A percentile compares a stretch with the other conserved stretches of the same genome.
Evolutionary conservation across 2,113 vertebrate species (phyloP).

Genomic region (Halcyon senegalensis): DNA sequence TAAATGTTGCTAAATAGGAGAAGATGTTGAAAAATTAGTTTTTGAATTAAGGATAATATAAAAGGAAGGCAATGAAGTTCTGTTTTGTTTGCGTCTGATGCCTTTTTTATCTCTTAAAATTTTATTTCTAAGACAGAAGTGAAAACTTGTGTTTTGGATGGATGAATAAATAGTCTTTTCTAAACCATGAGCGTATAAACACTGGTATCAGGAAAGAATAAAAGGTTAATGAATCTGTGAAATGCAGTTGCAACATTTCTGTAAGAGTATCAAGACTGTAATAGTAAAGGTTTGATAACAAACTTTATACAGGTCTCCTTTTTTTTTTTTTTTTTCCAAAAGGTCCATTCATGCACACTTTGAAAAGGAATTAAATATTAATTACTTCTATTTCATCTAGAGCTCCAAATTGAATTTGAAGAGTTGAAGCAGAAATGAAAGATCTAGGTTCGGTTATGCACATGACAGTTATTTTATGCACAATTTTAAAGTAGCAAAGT

Average conservation of each 20-base stretch:
- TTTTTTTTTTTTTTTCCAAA: background rate
- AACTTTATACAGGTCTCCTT: background rate
- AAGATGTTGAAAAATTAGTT: background rate
- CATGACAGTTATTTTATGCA: background rate
- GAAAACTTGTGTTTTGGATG: slow-evolving; percentile 14
- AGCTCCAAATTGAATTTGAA: background rate
- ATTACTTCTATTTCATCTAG: background rate
- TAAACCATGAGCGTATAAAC: background rate
- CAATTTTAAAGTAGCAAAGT: background rate
- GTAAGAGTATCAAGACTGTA: background rate
- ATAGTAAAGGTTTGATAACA: background rate
- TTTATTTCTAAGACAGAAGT: slow-evolving; percentile 30
- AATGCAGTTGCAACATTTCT: background rate
- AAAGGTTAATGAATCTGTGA: background rate
- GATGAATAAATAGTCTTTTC: background rate
- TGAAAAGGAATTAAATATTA: slow-evolving; percentile 4
- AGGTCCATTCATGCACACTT: background rate
- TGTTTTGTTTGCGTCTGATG: slow-evolving; percentile 6
- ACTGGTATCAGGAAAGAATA: background rate
- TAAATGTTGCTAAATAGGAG: slow-evolving; percentile 12
- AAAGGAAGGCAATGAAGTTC: background rate
- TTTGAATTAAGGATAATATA: background rate
- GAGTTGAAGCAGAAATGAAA: background rate
- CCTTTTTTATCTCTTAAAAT: slow-evolving; percentile 13
- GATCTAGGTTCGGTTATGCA: background rate